Percentiles rank a stretch among this genome's conserved stretches.
Evolutionary conservation across 2,797 vertebrate species (phyloP).

Genomic region (Luscinia luscinia): DNA sequence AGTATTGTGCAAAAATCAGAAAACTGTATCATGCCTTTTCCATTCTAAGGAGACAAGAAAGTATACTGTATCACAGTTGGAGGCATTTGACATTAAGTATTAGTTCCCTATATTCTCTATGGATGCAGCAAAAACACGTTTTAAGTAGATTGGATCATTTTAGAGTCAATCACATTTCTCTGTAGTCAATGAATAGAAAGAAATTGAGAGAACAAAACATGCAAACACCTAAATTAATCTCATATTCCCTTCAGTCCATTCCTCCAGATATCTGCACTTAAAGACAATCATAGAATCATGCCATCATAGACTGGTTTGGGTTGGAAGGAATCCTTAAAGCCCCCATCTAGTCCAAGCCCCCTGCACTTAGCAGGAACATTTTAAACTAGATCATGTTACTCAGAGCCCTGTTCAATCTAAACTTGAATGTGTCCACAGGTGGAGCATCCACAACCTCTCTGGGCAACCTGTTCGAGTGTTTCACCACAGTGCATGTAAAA

Average conservation of each 20-base stretch:
- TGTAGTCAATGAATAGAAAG: background rate
- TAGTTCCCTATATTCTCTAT: background rate
- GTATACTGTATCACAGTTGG: background rate
- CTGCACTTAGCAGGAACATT: background rate
- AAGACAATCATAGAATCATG: background rate
- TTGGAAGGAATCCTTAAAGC: background rate
- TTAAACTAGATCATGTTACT: background rate
- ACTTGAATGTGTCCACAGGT: background rate
- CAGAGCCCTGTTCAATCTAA: background rate
- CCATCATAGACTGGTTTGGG: background rate
- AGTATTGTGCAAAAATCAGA: background rate
- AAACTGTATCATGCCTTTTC: background rate
- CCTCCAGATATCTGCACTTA: background rate
- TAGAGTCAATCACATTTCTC: background rate
- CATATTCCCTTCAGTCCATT: background rate
- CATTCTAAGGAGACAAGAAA: background rate
- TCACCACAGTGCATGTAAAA: background rate
- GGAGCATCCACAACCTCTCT: no score
- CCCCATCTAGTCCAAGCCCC: background rate
- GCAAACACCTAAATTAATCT: background rate
- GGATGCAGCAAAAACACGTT: background rate
- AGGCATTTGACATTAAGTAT: background rate
- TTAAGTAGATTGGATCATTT: background rate
- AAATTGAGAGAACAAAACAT: background rate
- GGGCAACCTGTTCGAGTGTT: background rate